Percentiles rank a stretch among this genome's conserved stretches.
phyloP scores from a whole-genome alignment of 1,140 invertebrate species.

The Callitettix versicolor region DNA sequence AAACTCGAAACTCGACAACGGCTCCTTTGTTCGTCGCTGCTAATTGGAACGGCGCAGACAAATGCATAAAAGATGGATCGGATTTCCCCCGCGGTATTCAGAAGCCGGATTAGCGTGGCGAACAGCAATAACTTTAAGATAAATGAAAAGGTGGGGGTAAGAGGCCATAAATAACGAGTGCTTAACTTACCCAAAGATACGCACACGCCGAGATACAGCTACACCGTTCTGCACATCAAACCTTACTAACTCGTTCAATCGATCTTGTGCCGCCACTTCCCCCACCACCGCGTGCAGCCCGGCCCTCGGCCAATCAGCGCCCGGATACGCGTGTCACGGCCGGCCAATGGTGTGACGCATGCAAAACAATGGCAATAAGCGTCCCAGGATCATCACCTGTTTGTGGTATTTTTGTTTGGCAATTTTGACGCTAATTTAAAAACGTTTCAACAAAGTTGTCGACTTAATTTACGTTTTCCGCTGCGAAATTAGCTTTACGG shows the following conservation, averaged over 20 bases:
- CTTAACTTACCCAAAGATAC: slow-evolving; percentile 8
- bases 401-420: too few relatives aligned
- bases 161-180: slow-evolving; percentile 8
- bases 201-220: slow-evolving; percentile 8
- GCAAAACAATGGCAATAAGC: slow-evolving; percentile 12
- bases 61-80: background rate
- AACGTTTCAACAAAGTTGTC: too few relatives aligned
- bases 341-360: background rate
- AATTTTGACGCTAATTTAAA: too few relatives aligned
- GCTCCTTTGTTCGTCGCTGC: too few relatives aligned
- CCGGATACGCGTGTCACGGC: background rate
- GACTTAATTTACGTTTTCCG: too few relatives aligned
- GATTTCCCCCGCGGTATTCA: background rate
- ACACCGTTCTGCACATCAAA: slow-evolving; percentile 7
- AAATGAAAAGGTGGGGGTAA: slow-evolving; percentile 9
- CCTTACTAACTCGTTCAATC: slow-evolving; percentile 8
- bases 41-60: background rate
- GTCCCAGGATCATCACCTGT: background rate
- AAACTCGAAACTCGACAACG: too few relatives aligned
- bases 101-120: background rate
- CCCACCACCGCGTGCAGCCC: background rate
- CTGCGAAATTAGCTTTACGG: too few relatives aligned
- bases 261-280: slow-evolving; percentile 4
- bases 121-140: background rate
- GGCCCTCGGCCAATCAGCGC: slow-evolving; percentile 1